Base-by-base conservation (phyloP, 2,888 invertebrate genomes). In the Campopleginae sp. region DNA sequence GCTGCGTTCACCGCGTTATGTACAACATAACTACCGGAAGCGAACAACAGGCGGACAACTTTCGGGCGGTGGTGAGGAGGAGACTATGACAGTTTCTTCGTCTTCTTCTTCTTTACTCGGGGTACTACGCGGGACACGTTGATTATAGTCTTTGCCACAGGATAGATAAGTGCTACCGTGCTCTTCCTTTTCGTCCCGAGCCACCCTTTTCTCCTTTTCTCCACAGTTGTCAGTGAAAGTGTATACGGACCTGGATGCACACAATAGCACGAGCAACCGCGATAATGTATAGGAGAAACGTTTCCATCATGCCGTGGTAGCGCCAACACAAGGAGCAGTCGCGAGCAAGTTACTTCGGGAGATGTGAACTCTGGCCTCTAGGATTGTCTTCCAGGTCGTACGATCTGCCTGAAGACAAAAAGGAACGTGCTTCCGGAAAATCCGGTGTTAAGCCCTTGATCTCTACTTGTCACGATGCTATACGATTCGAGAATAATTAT, bases 21-120 rank as follows among this genome's bases (percentile, higher is more conserved):
- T 70, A 89, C 89, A 89, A 90, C 88, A 88, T 87, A 86, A 89
- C 81, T 70, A 86, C 81, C 88, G 88, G 88, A 88, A 88, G 87
- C 81, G 86, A 83, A 84, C 84, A 89, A 88, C 88, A 88, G 86
- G 85, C 86, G 74, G 86, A 80, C 86, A 84, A 83, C 84, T 78
- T 23, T 78, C 82, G 72, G 44, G 38, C 23, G 33, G 48, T 44
- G n/a, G 66, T 70, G 77, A 78, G 75, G 23, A 46, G 63, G n/a
- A 51, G 70, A 77, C 68, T 27, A 23, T 42, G 42, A n/a, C 44
- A 48, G 66, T 10, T 38, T 38, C 63, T 66, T 72, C 79, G 71
- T 75, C 38, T 38, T 38, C 63, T 66, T 72, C 79, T 75, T 75
- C 48, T 17, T 80, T 42, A 19, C 46, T 31, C 27, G 46, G 58